phyloP scores from a whole-genome alignment of 1,140 invertebrate genomes.

The Zaprionus inermis region DNA sequence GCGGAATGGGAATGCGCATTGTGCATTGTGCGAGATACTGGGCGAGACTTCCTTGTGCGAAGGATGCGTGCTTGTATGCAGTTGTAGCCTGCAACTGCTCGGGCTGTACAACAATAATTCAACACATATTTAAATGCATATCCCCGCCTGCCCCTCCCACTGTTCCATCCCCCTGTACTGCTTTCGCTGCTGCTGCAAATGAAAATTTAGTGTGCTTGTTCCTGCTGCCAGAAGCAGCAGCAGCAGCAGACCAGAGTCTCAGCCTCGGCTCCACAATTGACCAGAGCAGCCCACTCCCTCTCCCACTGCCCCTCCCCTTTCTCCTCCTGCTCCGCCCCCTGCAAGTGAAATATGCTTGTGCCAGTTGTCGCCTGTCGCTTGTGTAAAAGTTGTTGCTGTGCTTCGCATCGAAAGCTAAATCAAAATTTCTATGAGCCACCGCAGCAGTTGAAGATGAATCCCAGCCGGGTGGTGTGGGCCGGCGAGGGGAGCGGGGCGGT shows the following conservation, averaged over 20 bases:
- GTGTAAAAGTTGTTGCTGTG: constrained; percentile 53
- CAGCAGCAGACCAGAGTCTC: constrained; percentile 19
- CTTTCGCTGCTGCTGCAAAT: constrained; percentile 59
- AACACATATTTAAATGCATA: constrained; percentile 80
- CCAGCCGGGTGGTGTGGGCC: background rate
- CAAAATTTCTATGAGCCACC: constrained; percentile 59
- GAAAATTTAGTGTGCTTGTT: constrained; percentile 80
- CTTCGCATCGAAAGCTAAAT: constrained; percentile 73
- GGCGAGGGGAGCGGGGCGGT: no score
- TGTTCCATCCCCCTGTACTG: background rate
- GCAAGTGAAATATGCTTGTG: constrained; percentile 68
- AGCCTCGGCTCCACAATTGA: constrained; percentile 24
- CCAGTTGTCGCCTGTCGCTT: constrained; percentile 48
- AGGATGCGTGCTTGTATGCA: constrained; percentile 23
- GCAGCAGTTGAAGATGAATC: constrained; percentile 38
- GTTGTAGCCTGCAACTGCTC: constrained; percentile 22
- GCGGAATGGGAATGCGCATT: constrained; percentile 13
- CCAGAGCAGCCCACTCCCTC: constrained; percentile 18
- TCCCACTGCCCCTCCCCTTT: background rate
- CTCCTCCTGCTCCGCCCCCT: constrained; percentile 2
- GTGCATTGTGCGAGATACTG: constrained; percentile 46
- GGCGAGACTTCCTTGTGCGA: constrained; percentile 49
- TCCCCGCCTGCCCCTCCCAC: constrained; percentile 13
- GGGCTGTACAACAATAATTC: constrained; percentile 72
- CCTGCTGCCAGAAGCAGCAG: constrained; percentile 61